Conservation (phyloP, 92 coral and sea anemone species). For the Zoanthus gigantus region DNA sequence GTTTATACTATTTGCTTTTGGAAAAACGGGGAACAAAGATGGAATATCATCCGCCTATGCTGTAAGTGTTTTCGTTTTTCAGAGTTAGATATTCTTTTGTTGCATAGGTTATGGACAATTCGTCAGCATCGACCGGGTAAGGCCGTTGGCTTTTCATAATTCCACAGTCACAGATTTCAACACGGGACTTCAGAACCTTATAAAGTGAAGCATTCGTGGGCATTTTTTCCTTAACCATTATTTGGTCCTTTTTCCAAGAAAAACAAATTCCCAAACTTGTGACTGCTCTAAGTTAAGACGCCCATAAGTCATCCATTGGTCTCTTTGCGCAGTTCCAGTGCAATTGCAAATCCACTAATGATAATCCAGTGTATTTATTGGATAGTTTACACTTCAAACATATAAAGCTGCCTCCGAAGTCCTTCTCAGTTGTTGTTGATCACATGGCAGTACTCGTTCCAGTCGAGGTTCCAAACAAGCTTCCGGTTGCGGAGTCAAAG, state of each 20-base stretch:
- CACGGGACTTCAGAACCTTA: neutral
- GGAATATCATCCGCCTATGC: neutral
- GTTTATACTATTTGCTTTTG: neutral
- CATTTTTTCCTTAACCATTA: neutral
- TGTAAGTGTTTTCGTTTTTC: neutral
- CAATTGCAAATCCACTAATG: too few species aligned
- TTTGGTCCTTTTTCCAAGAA: neutral
- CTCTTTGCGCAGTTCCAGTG: neutral
- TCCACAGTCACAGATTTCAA: neutral
- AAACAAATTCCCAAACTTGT: neutral
- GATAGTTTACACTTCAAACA: neutral
- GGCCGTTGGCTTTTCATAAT: neutral
- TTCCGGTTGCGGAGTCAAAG: conserved; percentile 86
- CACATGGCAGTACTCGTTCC: conserved; percentile 42
- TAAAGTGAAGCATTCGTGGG: neutral
- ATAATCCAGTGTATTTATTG: neutral
- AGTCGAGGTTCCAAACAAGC: conserved; percentile 23
- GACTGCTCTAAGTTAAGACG: neutral
- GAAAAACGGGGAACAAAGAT: neutral
- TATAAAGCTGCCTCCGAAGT: neutral
- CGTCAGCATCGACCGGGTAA: neutral
- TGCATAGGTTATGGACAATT: too few species aligned
- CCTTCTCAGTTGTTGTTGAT: neutral
- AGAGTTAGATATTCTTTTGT: neutral
- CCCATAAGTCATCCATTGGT: neutral